A percentile compares a stretch with the other conserved stretches of the same genome.
phyloP scores from a whole-genome alignment of 2,888 invertebrate genomes.

The Resseliella maxima region DNA sequence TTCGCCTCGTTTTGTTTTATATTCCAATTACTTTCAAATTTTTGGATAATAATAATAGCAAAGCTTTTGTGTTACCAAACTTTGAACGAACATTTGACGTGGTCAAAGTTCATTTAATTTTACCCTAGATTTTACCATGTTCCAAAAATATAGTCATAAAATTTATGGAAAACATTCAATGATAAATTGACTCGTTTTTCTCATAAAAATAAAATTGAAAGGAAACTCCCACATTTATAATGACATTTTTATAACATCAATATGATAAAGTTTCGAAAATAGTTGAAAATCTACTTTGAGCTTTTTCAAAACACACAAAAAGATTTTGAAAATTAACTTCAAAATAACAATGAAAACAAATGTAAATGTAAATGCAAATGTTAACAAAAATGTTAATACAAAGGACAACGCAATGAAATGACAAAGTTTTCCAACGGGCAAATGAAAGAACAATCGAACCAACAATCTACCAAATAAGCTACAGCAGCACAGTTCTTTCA shows the following conservation, averaged over 20 bases:
- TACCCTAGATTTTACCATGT: no score
- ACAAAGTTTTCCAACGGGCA: not conserved
- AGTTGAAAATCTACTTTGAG: not conserved
- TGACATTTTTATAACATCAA: no score
- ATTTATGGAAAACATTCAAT: no score
- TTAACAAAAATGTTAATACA: no score
- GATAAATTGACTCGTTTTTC: no score
- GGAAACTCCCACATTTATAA: no score
- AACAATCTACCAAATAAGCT: not conserved
- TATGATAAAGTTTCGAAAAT: not conserved
- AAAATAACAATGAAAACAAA: not conserved
- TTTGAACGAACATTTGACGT: not conserved
- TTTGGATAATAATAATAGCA: not conserved
- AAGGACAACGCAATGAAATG: not conserved
- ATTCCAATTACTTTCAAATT: not conserved
- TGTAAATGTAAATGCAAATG: not conserved
- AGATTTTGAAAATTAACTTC: not conserved
- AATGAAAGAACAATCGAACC: no score
- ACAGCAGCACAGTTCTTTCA: not conserved
- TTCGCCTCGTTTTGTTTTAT: not conserved
- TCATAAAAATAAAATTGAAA: no score
- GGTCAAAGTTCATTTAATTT: not conserved
- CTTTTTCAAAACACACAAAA: not conserved
- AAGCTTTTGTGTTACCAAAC: not conserved
- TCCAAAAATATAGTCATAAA: not conserved